Percentiles rank a stretch among this genome's conserved stretches.
phyloP scores from a whole-genome alignment of 1,140 invertebrate species.

The Drosophila lacteicornis region DNA sequence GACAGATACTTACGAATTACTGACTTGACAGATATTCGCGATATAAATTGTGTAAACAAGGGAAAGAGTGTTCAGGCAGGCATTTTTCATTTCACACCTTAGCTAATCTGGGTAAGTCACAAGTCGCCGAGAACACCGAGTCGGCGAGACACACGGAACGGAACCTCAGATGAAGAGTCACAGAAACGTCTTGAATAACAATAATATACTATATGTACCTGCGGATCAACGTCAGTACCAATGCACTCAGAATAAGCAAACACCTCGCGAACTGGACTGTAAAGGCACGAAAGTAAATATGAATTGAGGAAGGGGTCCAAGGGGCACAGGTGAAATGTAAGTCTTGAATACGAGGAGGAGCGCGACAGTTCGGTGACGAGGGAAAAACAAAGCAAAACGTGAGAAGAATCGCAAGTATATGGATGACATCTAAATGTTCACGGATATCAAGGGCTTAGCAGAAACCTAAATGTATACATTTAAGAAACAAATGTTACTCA shows the following conservation, averaged over 20 bases:
- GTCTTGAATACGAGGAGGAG: conserved; percentile 20
- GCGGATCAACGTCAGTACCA: conserved; percentile 51
- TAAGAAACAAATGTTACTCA: conserved; percentile 1
- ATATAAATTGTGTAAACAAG: conserved; percentile 12
- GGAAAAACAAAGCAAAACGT: conserved; percentile 18
- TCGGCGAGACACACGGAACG: conserved; percentile 38
- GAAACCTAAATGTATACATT: conserved; percentile 1
- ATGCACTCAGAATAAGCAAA: conserved; percentile 70
- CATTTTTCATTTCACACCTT: conserved; percentile 1
- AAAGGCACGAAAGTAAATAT: conserved; percentile 29
- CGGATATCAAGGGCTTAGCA: not conserved
- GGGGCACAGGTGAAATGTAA: conserved; percentile 18
- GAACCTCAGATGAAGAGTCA: conserved; percentile 24
- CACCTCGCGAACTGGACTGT: conserved; percentile 26
- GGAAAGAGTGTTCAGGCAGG: conserved; percentile 7
- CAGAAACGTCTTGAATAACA: conserved; percentile 70
- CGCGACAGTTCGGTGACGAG: conserved; percentile 18
- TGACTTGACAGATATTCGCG: conserved; percentile 11
- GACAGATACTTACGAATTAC: conserved; percentile 1
- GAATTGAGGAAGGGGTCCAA: conserved; percentile 17
- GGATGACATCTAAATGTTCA: conserved; percentile 5
- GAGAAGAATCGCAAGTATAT: conserved; percentile 1
- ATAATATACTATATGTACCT: conserved; percentile 22
- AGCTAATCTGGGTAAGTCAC: conserved; percentile 18
- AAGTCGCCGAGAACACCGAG: conserved; percentile 48